phyloP scores from a whole-genome alignment of 2,888 invertebrate species.

The Athalia cordata region DNA sequence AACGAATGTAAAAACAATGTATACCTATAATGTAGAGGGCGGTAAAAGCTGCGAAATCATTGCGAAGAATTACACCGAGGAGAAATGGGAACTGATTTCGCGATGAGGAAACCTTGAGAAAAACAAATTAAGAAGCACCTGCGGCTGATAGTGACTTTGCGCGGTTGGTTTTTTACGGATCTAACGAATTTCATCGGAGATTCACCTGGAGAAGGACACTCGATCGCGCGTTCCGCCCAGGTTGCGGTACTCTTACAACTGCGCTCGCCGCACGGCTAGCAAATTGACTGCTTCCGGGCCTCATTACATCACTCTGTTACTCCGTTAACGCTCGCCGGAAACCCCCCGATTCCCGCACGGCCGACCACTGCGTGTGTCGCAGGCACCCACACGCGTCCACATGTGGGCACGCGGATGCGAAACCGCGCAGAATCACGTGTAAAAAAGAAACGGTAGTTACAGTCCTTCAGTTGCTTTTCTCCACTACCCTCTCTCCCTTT shows the following conservation, averaged over 20 bases:
- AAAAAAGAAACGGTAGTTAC: conserved; percentile 25
- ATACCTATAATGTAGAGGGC: no score
- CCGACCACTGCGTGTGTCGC: conserved; percentile 55
- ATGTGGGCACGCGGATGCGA: conserved; percentile 13
- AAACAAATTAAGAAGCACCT: no score
- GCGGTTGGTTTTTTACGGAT: not conserved
- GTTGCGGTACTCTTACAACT: conserved; percentile 70
- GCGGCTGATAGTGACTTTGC: not conserved
- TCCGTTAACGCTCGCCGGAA: conserved; percentile 74
- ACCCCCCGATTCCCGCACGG: conserved; percentile 70
- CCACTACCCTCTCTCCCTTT: not conserved
- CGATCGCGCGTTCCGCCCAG: conserved; percentile 54
- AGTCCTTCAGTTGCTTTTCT: conserved; percentile 14
- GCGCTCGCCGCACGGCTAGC: conserved; percentile 69
- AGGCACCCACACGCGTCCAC: not conserved
- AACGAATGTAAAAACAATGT: no score
- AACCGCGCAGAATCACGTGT: conserved; percentile 34
- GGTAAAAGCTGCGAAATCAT: no score
- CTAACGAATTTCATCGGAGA: not conserved
- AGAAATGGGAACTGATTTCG: no score
- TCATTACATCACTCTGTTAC: conserved; percentile 74
- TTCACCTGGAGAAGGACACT: conserved; percentile 19
- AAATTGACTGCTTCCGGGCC: conserved; percentile 74
- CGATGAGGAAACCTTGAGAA: no score
- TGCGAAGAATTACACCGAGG: no score